Evolutionary conservation across 2,888 invertebrate species (phyloP).

Genomic region (Venustoraphidia nigricollis): DNA sequence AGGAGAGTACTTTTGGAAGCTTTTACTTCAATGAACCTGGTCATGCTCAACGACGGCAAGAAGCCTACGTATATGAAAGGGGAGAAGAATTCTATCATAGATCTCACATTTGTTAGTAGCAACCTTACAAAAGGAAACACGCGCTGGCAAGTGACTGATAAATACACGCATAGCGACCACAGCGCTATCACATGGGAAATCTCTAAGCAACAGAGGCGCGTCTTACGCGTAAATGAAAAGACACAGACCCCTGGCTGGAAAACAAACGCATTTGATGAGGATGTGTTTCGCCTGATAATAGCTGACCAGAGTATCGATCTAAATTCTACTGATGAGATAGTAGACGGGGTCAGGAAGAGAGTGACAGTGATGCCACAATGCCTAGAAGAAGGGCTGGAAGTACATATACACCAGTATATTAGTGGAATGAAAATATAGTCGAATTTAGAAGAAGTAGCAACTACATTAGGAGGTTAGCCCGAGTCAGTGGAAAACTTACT

Average conservation of each 20-base stretch:
- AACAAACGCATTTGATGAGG: not conserved
- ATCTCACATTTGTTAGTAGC: slow-evolving; percentile 11
- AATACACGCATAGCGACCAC: not conserved
- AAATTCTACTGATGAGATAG: too few species aligned
- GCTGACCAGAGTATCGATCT: too few species aligned
- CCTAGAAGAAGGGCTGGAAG: not conserved
- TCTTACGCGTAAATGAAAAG: not conserved
- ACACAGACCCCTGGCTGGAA: not conserved
- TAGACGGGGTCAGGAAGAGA: too few species aligned
- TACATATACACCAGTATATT: not conserved
- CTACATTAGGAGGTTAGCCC: not conserved
- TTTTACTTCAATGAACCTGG: slow-evolving; percentile 6
- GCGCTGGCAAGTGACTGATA: slow-evolving; percentile 5
- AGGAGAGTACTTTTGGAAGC: slow-evolving; percentile 8
- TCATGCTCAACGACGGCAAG: slow-evolving; percentile 7
- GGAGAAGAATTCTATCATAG: slow-evolving; percentile 10
- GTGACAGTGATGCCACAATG: not conserved
- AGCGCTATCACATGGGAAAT: not conserved
- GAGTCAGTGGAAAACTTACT: slow-evolving; percentile 8
- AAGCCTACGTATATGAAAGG: slow-evolving; percentile 9
- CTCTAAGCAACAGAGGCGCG: too few species aligned
- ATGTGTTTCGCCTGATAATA: too few species aligned
- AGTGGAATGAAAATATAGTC: not conserved
- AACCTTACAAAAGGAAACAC: slow-evolving; percentile 3
- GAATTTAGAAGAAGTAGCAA: too few species aligned